Base-by-base conservation (phyloP, 2,113 vertebrate genomes). In the Apaloderma vittatum region DNA sequence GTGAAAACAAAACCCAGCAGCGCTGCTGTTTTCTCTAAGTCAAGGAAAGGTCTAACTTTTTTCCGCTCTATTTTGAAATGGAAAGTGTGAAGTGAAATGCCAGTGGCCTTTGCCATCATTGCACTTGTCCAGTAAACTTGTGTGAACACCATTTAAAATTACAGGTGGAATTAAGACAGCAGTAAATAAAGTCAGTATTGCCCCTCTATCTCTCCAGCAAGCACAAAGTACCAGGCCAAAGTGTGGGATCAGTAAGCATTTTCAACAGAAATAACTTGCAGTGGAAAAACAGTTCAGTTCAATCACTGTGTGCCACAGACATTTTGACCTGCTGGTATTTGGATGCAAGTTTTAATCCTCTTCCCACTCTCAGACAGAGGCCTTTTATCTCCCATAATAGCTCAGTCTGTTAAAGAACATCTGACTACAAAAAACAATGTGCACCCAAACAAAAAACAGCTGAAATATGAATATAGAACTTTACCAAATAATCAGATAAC, bases 241-340 rank as follows among this genome's bases (percentile, higher is more conserved):
- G 17, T 13, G 14, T 15, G 29, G 36, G 59, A 66, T 77, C 73
- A 74, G 46, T n/a, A 66, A 61, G 30, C 9, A 49, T 90, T 93
- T 93, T 61, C 29, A 55, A 4, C 14, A 85, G 40, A n/a, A 91
- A 55, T 59, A n/a, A 36, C 15, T 19, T 83, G 43, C 71, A 67
- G 23, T 71, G 49, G 48, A 46, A 89, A 75, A 86, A 7, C 32
- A 90, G 36, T 36, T 86, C 80, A 49, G 37, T 19, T 88, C 71
- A 43, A 10, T 32, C 62, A 24, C 2, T 68, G 48, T 86, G 89
- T 91, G 32, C 45, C 73, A 68, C 65, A 75, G 72, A 81, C 46
- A 54, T 49, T 94, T 13, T 86, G 93, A 94, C 75, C 75, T 92
- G 46, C 54, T 96, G 87, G 46, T 59, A 83, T 90, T 81, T 95